These are phyloP conservation scores for Atherix ibis DNA, from an alignment of 2,888 invertebrate species.

Conservation along the genomic window DNA sequence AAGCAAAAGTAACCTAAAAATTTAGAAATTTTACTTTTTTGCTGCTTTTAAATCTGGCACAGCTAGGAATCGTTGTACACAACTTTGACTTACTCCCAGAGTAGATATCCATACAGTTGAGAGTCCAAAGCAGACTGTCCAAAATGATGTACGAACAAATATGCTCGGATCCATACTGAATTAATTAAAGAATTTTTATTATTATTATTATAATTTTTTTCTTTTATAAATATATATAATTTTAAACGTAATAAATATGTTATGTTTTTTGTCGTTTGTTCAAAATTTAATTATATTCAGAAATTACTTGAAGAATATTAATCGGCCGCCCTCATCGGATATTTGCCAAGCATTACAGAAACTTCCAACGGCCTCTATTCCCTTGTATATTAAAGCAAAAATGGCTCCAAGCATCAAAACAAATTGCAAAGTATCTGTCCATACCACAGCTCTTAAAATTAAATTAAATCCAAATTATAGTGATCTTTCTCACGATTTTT, in stretches of 20 bases:
- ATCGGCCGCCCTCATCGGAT: conserved; percentile 37
- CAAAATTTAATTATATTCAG: not conserved
- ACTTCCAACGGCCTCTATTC: conserved; percentile 39
- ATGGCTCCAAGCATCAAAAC: conserved; percentile 39
- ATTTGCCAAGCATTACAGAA: conserved; percentile 40
- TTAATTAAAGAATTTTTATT: not conserved
- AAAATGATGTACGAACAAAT: conserved; percentile 43
- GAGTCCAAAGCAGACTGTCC: conserved; percentile 41
- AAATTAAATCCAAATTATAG: too few species aligned
- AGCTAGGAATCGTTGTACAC: conserved; percentile 34
- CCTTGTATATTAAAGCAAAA: conserved; percentile 39
- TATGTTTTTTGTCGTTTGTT: too few species aligned
- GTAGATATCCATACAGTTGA: conserved; percentile 25
- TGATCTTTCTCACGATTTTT: too few species aligned
- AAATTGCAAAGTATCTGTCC: conserved; percentile 45
- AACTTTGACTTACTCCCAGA: conserved; percentile 31
- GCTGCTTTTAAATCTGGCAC: conserved; percentile 27
- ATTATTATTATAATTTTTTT: too few species aligned
- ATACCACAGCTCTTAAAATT: conserved; percentile 40
- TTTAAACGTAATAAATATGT: too few species aligned
- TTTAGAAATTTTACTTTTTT: conserved; percentile 24
- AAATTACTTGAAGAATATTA: conserved; percentile 44
- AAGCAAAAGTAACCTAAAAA: not conserved
- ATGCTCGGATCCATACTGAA: conserved; percentile 44
- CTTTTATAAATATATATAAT: too few species aligned